Evolutionary conservation across 30 jellyfish, hydroid and myxozoan genomes (phyloP).

Genomic region (Haliclystus octoradiatus): DNA sequence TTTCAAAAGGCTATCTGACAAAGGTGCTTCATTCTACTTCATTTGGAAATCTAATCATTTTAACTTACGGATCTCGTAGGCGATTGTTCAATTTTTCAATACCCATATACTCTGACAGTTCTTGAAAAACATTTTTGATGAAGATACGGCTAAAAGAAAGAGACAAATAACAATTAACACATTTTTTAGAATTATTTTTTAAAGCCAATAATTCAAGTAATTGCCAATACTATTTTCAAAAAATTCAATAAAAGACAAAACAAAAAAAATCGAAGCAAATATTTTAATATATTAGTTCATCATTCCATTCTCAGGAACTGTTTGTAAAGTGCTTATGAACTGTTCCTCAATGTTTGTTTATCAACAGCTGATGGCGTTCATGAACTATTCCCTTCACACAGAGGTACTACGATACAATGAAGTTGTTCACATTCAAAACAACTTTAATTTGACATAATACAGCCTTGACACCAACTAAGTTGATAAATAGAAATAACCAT

Average conservation of each 20-base stretch:
- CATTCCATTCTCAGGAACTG: background rate
- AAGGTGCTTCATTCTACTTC: too few relatives aligned
- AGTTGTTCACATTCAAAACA: too few relatives aligned
- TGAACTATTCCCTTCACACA: too few relatives aligned
- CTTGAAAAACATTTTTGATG: slow-evolving; percentile 78
- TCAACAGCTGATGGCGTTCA: too few relatives aligned
- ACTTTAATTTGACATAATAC: too few relatives aligned
- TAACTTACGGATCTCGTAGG: slow-evolving; percentile 69
- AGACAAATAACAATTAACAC: background rate
- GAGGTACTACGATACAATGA: too few relatives aligned
- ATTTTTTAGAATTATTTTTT: background rate
- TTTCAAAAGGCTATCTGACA: too few relatives aligned
- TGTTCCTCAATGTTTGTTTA: too few relatives aligned
- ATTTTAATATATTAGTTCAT: background rate
- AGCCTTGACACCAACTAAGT: too few relatives aligned
- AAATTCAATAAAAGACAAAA: background rate
- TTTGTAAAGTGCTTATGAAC: background rate
- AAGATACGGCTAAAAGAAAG: slow-evolving; percentile 75
- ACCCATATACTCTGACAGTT: slow-evolving; percentile 80
- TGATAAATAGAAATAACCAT: too few relatives aligned
- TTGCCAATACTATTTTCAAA: background rate
- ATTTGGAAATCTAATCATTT: too few relatives aligned
- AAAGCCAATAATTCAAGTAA: background rate
- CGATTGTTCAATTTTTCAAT: slow-evolving; percentile 73
- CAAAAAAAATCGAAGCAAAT: background rate